These are phyloP conservation scores for Congeria kusceri DNA, from an alignment of 2,888 invertebrate species.

Conservation along the genomic window DNA sequence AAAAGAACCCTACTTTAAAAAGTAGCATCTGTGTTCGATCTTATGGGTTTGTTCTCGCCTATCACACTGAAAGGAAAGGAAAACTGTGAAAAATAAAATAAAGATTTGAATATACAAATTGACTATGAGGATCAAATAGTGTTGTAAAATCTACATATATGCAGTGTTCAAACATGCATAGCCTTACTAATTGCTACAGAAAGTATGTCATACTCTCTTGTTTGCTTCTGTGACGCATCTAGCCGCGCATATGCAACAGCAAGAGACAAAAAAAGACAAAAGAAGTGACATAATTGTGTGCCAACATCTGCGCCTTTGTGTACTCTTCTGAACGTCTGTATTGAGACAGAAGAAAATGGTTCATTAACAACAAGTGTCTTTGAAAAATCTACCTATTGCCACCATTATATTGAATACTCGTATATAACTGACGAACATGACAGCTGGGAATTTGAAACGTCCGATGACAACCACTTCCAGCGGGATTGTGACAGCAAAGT, in stretches of 20 bases:
- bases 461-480: no score
- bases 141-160: neutral
- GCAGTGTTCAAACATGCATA: neutral
- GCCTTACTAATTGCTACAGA: neutral
- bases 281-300: neutral
- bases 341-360: no score
- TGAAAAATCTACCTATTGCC: no score
- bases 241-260: slow-evolving; percentile 14
- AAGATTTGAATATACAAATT: slow-evolving; percentile 14
- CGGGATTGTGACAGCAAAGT: no score
- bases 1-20: slow-evolving; percentile 3
- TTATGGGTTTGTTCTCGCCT: slow-evolving; percentile 28
- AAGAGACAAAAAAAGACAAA: neutral
- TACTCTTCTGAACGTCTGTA: no score
- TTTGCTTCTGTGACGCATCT: slow-evolving; percentile 24
- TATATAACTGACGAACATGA: no score
- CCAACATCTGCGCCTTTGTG: no score
- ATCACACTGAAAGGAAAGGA: slow-evolving; percentile 17
- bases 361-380: no score
- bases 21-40: slow-evolving; percentile 32
- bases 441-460: no score
- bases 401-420: no score
- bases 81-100: slow-evolving; percentile 16
- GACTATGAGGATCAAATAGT: neutral
- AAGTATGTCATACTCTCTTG: neutral